phyloP scores from a whole-genome alignment of 2,888 invertebrate genomes.

The Campaea margaritaria region DNA sequence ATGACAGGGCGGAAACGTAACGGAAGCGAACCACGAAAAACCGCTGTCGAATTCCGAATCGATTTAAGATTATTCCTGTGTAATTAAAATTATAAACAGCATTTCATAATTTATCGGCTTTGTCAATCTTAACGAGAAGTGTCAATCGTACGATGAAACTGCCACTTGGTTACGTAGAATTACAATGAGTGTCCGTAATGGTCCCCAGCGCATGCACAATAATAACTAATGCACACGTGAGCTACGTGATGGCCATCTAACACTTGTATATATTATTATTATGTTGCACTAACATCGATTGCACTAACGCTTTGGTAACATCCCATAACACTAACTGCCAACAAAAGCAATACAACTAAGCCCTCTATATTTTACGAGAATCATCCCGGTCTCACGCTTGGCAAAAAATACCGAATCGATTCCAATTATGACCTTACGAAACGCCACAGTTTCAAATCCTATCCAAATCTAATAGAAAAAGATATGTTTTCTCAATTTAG shows the following conservation, averaged over 20 bases:
- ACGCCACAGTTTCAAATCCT: too few species aligned
- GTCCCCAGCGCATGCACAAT: conserved; percentile 44
- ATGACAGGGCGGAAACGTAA: too few species aligned
- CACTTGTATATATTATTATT: conserved; percentile 38
- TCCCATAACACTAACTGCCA: conserved; percentile 11
- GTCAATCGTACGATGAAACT: conserved; percentile 58
- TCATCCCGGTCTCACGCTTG: too few species aligned
- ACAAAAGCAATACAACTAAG: background rate
- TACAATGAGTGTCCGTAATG: conserved; percentile 46
- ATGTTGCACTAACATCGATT: conserved; percentile 40
- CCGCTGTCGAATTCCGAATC: too few species aligned
- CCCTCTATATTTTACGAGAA: background rate
- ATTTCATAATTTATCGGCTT: conserved; percentile 40
- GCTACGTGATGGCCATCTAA: conserved; percentile 33
- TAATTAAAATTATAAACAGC: conserved; percentile 22
- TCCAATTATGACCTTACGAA: too few species aligned
- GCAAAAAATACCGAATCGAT: too few species aligned
- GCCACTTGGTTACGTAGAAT: conserved; percentile 51
- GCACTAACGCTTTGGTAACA: conserved; percentile 44
- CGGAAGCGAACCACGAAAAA: too few species aligned
- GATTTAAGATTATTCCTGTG: background rate
- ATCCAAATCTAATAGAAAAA: background rate
- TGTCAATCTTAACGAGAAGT: conserved; percentile 43
- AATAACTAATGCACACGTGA: conserved; percentile 39
- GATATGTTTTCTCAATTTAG: background rate